Base-by-base conservation (phyloP, 2,797 vertebrate species). In the Rhinoraja longicauda region DNA sequence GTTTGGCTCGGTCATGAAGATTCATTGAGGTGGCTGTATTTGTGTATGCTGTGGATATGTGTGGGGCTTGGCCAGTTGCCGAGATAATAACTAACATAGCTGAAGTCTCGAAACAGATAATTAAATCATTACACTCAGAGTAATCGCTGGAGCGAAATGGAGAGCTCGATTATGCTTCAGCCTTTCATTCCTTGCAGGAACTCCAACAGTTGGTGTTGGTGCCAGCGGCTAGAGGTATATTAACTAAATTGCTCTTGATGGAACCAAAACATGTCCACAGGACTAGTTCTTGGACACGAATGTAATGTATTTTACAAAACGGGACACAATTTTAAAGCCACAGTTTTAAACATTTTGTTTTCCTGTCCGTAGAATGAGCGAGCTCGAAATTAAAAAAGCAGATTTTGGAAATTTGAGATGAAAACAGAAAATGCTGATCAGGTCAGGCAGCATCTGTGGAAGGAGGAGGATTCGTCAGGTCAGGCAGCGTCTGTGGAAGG, bases 1-100 rank as follows among this genome's bases (percentile, higher is more conserved):
- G 70, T 19, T 4, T 45, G 45, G 26, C 36, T 72, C 36, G 2
- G 90, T 67, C 73, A 29, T 92, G 90, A 91, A 91, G 39, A 73
- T 91, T 39, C 24, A 39, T 3, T 5, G 39, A 73, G 90, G 90
- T 53, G 86, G 70, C 90, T 45, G 32, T n/a, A 39, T 92, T 92
- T 73, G 53, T 73, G 70, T 67, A 45, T 57, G 70, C 39, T 53
- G 32, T 73, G 90, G 90, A 70, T n/a, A 70, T 53, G 26, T 45
- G 39, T 73, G 67, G 45, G 39, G 90, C 36, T 53, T 26, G 90
- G 70, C 67, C 39, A 67, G 70, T 36, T 73, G 70, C 67, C 90
- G 39, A 53, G 64, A 92, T 92, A 75, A 73, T 92, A 92, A 92
- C 64, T 92, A 92, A 53, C 70, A 53, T 73, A 75, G 39, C 90